Evolutionary conservation across 2,888 invertebrate species (phyloP), one percentile per base, ranked within the genome.

Genomic region (Azorinus chamasolen): DNA sequence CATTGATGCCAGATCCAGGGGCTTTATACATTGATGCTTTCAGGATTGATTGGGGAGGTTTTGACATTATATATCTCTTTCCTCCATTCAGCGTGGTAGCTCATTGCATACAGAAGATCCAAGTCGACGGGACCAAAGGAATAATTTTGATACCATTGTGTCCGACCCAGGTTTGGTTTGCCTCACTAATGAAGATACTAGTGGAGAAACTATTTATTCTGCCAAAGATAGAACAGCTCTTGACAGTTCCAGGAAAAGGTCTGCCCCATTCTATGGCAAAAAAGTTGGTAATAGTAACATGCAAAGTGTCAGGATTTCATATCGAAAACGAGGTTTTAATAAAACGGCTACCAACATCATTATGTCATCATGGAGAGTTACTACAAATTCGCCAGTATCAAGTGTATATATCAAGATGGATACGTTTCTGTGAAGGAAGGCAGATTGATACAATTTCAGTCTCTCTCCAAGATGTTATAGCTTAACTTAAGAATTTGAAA

Each of bases 61-160:
- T 43, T 64, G 22, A 25, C 6, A 53, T 45, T 18, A 0, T 22
- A 43, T 66, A 77, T 74, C 14, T 65, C 25, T 73, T 75, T 62
- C 75, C 77, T 45, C 80, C 72, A 77, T 83, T 80, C 77, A 78
- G 73, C 72, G 25, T 80, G 20, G 10, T 83, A 16, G 57, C 50
- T 16, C 45, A 69, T 25, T 50, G 54, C 25, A 24, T 77, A 14
- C 66, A 53, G 57, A 78, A 66, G 46, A 27, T 59, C 22, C 10
- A 24, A 18, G 14, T 22, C 27, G 66, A 73, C 43, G 18, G 39
- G n/a, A 62, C 51, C 10, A 10, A 43, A 43, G 46, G 8, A 0
- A 20, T 79, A 6, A 1, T 79, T 39, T 16, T 74, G 4, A 66
- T 57, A 16, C 74, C 74, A 14, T 18, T 74, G 8, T 79, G 66